These are phyloP conservation scores for Athene cunicularia DNA, from an alignment of 2,113 vertebrate genomes.

Conservation along the genomic window DNA sequence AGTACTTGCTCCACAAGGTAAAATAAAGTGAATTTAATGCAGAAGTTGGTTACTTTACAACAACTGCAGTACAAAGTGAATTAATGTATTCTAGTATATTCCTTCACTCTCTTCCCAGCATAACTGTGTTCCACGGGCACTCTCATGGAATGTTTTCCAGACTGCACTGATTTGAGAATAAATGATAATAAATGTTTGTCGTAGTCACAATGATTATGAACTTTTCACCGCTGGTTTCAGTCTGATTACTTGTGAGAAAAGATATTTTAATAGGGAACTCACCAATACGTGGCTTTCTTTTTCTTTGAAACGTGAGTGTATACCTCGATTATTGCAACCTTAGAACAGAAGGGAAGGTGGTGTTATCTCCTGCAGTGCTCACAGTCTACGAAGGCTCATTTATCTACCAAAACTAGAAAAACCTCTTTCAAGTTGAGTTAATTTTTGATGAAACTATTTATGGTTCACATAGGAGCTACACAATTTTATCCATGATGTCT, in stretches of 20 bases:
- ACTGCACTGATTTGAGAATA: neutral
- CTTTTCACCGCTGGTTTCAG: neutral
- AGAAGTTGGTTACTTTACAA: neutral
- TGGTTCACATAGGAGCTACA: neutral
- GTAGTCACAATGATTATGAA: neutral
- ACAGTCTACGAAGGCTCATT: neutral
- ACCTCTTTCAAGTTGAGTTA: neutral
- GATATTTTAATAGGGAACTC: neutral
- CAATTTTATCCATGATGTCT: neutral
- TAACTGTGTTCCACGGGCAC: neutral
- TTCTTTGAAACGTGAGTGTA: neutral
- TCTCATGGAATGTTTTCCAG: neutral
- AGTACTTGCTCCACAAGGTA: neutral
- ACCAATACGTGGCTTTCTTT: neutral
- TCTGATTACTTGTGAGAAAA: neutral
- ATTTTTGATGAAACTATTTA: neutral
- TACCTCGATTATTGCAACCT: neutral
- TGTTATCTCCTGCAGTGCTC: neutral
- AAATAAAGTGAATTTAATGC: neutral
- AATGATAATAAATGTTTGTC: neutral
- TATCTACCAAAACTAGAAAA: neutral
- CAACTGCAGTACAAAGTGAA: neutral
- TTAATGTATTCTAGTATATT: neutral
- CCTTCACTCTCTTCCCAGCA: neutral
- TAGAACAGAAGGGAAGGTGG: neutral